Evolutionary conservation across 2,888 invertebrate genomes (phyloP), one percentile per base, ranked within the genome.

Genomic region (Dryococelus australis): DNA sequence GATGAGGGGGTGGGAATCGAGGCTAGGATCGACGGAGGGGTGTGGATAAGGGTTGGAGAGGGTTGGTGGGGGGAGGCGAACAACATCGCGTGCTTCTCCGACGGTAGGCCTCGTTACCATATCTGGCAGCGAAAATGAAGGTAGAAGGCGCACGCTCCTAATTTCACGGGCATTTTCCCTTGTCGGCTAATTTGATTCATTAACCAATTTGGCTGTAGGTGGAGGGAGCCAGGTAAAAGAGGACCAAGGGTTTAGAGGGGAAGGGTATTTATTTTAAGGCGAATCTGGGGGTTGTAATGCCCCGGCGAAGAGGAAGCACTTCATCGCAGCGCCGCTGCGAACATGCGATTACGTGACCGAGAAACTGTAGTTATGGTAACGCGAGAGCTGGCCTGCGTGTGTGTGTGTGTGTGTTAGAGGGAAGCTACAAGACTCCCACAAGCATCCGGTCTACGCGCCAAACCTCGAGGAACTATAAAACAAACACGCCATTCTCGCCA

Each of bases 161-260:
- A 85, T 85, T 43, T n/a, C 43, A 43, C 35, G 27, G 27, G 85
- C 43, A 85, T 43, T 43, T 80, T 79, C 86, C 27, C 65, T 65
- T 86, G 86, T 86, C 86, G 80, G 80, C 83, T 81, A 86, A 86
- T 86, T 86, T 86, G 83, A 81, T 86, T 83, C 86, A 86, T 86
- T 81, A 86, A 81, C 27, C 86, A 81, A 81, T 86, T 28, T 81
- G 43, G 65, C 65, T n/a, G n/a, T n/a, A 20, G 65, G 65, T n/a
- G 65, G n/a, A 47, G 47, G 47, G 47, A 47, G 47, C 47, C 47
- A n/a, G 47, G n/a, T 85, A 51, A 43, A 16, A 51, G 80, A 78
- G 78, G 16, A 28, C 43, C 35, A n/a, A n/a, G n/a, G n/a, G n/a
- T n/a, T n/a, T n/a, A 24, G 65, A 65, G 65, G 65, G 65, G 20